Conservation (phyloP, 2,888 invertebrate species). For the Folsomia candida region DNA sequence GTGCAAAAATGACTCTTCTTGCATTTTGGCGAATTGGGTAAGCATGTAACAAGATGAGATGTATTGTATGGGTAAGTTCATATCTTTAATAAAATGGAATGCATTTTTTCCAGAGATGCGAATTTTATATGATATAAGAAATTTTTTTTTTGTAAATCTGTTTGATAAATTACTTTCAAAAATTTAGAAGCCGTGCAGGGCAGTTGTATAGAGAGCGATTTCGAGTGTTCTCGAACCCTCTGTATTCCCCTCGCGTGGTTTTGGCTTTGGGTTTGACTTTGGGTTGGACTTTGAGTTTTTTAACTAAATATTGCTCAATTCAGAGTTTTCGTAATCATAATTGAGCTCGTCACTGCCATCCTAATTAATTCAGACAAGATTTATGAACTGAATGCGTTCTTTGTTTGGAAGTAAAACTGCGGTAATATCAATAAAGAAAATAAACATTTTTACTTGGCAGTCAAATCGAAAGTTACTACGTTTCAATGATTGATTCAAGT, state of each 20-base stretch:
- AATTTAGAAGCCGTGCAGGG: constrained; percentile 56
- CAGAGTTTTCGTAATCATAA: no score
- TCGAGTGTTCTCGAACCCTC: constrained; percentile 65
- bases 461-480: constrained; percentile 30
- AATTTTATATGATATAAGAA: no score
- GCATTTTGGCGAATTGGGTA: constrained; percentile 71
- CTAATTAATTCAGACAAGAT: constrained; percentile 36
- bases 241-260: constrained; percentile 65
- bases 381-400: background rate
- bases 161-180: no score
- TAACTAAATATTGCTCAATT: no score
- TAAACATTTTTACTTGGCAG: constrained; percentile 31
- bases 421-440: background rate
- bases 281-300: no score
- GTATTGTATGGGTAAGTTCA: background rate
- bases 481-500: no score
- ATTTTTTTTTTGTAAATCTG: no score
- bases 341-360: constrained; percentile 62
- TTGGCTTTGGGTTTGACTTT: no score
- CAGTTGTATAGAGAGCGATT: constrained; percentile 63
- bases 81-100: no score
- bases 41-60: background rate
- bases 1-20: constrained; percentile 67
- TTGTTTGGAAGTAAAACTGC: background rate
- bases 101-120: no score